phyloP scores from a whole-genome alignment of 2,113 vertebrate species.

The cat (Felis catus) region DNA sequence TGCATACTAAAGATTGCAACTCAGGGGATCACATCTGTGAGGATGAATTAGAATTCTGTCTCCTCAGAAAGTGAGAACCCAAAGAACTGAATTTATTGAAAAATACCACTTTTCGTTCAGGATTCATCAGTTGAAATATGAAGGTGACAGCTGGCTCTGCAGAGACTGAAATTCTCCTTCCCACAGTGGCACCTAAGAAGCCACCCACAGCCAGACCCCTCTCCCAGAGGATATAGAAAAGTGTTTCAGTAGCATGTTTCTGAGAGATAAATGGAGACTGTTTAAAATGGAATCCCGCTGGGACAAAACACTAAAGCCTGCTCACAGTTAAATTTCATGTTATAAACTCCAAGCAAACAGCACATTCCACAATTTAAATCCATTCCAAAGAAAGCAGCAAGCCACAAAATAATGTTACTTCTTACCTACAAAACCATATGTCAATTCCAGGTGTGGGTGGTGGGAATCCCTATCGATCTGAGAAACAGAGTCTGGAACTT shows the following conservation, averaged over 20 bases:
- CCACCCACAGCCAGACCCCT: neutral
- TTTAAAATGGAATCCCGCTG: neutral
- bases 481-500: neutral
- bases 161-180: neutral
- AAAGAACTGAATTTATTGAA: neutral
- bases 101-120: neutral
- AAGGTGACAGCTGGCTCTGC: neutral
- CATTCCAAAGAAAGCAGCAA: neutral
- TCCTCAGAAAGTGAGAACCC: neutral
- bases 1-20: neutral
- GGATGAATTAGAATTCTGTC: neutral
- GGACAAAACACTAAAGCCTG: neutral
- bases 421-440: neutral
- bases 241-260: neutral
- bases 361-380: slow-evolving; percentile 12
- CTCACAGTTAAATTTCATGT: neutral
- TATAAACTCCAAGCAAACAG: neutral
- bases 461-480: neutral
- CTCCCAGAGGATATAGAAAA: neutral
- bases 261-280: slow-evolving; percentile 28
- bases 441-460: neutral
- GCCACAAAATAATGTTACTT: neutral
- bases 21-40: neutral
- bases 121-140: neutral
- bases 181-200: neutral